Evolutionary conservation across 2,797 vertebrate genomes (phyloP).

Genomic region (Sylvia borin): DNA sequence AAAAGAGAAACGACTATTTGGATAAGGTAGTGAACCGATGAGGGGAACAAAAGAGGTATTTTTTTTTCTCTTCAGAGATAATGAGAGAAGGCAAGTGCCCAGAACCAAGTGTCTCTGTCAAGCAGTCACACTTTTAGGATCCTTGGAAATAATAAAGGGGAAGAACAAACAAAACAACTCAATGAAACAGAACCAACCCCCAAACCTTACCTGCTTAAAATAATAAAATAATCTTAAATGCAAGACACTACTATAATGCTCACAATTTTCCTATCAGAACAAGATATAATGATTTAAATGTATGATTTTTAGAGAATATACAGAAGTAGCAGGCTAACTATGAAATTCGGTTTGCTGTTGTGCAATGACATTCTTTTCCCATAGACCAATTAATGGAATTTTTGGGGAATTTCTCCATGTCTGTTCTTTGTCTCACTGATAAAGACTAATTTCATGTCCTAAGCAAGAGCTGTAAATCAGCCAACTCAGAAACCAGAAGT

Average conservation of each 20-base stretch:
- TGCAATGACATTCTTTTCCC: not conserved
- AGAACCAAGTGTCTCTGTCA: conserved; percentile 52
- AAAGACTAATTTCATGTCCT: not conserved
- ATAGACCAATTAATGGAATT: not conserved
- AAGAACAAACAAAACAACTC: conserved; percentile 33
- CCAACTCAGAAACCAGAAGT: not conserved
- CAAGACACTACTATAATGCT: not conserved
- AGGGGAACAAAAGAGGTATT: conserved; percentile 51
- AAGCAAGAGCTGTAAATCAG: not conserved
- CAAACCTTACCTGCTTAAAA: not conserved
- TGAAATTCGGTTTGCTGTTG: not conserved
- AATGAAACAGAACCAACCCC: not conserved
- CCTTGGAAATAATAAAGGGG: conserved; percentile 30
- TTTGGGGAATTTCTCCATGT: not conserved
- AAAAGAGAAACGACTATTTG: conserved; percentile 69
- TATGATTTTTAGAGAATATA: not conserved
- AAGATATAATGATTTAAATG: not conserved
- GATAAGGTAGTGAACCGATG: conserved; percentile 63
- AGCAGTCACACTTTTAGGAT: conserved; percentile 31
- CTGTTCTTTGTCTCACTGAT: not conserved
- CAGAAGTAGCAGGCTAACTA: not conserved
- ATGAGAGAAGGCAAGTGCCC: conserved; percentile 56
- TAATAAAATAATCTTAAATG: not conserved
- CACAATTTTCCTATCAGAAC: not conserved
- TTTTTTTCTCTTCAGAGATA: conserved; percentile 41